Evolutionary conservation across 2,888 invertebrate genomes (phyloP).

Genomic region (Stenodera caucasica): DNA sequence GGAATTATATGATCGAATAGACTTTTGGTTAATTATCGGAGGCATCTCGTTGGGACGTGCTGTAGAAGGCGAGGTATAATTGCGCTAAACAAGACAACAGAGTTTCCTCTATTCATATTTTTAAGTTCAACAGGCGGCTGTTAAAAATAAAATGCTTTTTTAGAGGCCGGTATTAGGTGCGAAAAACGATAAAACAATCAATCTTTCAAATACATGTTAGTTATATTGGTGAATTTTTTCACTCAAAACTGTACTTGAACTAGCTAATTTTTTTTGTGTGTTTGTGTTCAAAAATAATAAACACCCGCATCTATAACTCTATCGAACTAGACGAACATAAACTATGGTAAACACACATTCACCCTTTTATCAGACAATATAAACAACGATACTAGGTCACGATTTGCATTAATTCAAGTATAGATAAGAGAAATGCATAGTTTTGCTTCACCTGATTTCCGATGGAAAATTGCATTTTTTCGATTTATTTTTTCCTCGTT

Average conservation of each 20-base stretch:
- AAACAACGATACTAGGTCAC: constrained; percentile 19
- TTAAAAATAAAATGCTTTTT: constrained; percentile 25
- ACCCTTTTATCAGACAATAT: constrained; percentile 7
- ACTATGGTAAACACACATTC: constrained; percentile 12
- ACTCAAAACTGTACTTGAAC: constrained; percentile 12
- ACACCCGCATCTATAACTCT: neutral
- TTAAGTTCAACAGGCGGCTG: constrained; percentile 14
- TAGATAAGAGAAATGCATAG: constrained; percentile 2
- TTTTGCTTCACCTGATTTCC: no score
- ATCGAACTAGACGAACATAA: constrained; percentile 14
- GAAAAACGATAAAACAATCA: neutral
- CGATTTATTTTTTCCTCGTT: no score
- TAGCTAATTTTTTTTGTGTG: neutral
- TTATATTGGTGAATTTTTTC: constrained; percentile 5
- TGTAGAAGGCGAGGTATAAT: neutral
- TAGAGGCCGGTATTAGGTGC: constrained; percentile 23
- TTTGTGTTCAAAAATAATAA: neutral
- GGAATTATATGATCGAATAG: no score
- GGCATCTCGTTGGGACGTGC: neutral
- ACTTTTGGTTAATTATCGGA: no score
- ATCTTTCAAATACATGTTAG: neutral
- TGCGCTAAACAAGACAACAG: constrained; percentile 4
- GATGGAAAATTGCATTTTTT: no score
- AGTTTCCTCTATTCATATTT: constrained; percentile 13
- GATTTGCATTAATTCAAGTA: constrained; percentile 22